Evolutionary conservation across 2,113 vertebrate species (phyloP).

Genomic region (Microcebus murinus): DNA sequence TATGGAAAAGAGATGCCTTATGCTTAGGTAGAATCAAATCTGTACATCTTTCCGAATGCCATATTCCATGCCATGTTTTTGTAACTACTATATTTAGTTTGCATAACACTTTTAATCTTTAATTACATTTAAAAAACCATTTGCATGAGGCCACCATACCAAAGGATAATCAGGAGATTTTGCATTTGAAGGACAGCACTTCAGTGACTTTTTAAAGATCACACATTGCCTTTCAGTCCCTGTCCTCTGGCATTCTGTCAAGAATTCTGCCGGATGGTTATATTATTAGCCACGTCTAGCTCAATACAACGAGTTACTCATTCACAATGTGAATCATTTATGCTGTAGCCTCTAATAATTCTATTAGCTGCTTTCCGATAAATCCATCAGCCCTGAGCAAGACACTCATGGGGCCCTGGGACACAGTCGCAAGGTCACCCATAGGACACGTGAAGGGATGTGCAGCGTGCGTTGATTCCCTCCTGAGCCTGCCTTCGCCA

Average conservation of each 20-base stretch:
- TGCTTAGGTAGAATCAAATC: not conserved
- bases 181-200: not conserved
- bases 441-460: fast-evolving
- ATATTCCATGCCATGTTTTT: not conserved
- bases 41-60: not conserved
- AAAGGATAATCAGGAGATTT: not conserved
- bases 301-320: constrained; percentile 45
- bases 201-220: not conserved
- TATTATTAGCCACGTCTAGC: constrained; percentile 30
- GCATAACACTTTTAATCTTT: not conserved
- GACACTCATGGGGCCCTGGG: not conserved
- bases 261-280: not conserved
- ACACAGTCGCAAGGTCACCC: constrained; percentile 40
- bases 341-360: not conserved
- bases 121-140: not conserved
- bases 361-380: not conserved
- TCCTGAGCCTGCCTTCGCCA: not conserved
- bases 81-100: not conserved
- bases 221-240: not conserved
- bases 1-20: not conserved
- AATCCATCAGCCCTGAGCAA: not conserved
- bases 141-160: not conserved
- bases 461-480: not conserved
- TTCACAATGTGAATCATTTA: constrained; percentile 54
- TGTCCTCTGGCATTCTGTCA: not conserved